phyloP scores from a whole-genome alignment of 2,113 vertebrate genomes.

The Spermophilus dauricus region DNA sequence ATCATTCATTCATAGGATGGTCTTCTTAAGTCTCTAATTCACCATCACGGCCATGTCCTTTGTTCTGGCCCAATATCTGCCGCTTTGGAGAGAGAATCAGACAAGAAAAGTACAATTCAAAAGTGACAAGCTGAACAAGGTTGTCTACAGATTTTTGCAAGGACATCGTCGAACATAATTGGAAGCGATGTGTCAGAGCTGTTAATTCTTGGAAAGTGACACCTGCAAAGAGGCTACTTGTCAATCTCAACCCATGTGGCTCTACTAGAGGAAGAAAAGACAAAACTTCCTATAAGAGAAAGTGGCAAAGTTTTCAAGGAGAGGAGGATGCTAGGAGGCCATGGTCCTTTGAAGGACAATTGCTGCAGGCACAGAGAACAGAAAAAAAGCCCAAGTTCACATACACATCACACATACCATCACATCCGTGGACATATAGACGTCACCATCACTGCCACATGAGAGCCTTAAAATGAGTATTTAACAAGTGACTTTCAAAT shows the following conservation, averaged over 20 bases:
- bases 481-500: conserved; percentile 26
- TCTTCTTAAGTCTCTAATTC: not conserved
- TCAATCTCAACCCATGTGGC: conserved; percentile 44
- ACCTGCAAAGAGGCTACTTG: conserved; percentile 64
- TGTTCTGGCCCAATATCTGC: not conserved
- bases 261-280: not conserved
- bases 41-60: not conserved
- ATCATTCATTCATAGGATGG: not conserved
- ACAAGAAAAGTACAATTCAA: conserved; percentile 40
- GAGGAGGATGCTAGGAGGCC: not conserved
- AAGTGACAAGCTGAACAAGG: conserved; percentile 66
- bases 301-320: not conserved
- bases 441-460: not conserved
- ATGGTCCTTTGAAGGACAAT: not conserved
- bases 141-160: conserved; percentile 71
- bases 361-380: not conserved
- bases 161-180: conserved; percentile 76
- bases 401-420: not conserved
- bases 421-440: not conserved
- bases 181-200: conserved; percentile 64
- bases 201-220: conserved; percentile 68
- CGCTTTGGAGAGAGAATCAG: not conserved
- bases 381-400: not conserved
- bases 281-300: not conserved
- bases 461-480: not conserved